Base-by-base conservation (phyloP, 2,888 invertebrate species). In the Eueremaeus valkanovi region DNA sequence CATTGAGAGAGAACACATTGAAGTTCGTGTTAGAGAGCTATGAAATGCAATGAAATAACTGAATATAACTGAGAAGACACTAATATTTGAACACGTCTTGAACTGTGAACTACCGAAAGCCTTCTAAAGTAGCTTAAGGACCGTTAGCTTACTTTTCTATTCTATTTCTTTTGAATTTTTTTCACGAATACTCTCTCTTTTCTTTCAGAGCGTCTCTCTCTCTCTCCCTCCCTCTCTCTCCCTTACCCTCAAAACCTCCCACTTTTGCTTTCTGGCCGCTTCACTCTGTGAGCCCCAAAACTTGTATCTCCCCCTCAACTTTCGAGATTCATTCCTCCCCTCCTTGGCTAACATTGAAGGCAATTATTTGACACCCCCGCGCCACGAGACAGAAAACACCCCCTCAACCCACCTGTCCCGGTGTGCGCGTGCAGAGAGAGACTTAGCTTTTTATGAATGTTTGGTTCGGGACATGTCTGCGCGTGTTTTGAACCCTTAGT, bases 331-430 rank as follows among this genome's bases (percentile, higher is more conserved):
- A 68, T 68, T 68, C 68, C 36, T 68, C 68, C 68, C 68, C 68
- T 68, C 68, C 27, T 40, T 36, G 40, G 9, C 21, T 68, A 21
- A 68, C 36, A 68, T 68, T 68, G 40, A 68, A 68, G 36, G 68
- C 68, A 68, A 68, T 68, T 40, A 68, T 68, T 40, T 24, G 68
- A 68, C 68, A 40, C 68, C 68, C 68, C 68, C 68, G 68, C 68
- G 68, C 21, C 68, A 68, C 68, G 68, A 68, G 68, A 68, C 68
- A 68, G 40, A 68, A 68, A 68, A 68, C 68, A 68, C 68, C 68
- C 68, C 68, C 68, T 68, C 68, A 42, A 40, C n/a, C 68, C 68
- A 68, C 68, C 68, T 68, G 68, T 68, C 68, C 68, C 68, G 68
- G 68, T 68, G 68, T 68, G 40, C 40, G 36, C 40, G 68, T 42